Conservation (phyloP, 2,888 invertebrate species). For the Leptinotarsa tumamoca region DNA sequence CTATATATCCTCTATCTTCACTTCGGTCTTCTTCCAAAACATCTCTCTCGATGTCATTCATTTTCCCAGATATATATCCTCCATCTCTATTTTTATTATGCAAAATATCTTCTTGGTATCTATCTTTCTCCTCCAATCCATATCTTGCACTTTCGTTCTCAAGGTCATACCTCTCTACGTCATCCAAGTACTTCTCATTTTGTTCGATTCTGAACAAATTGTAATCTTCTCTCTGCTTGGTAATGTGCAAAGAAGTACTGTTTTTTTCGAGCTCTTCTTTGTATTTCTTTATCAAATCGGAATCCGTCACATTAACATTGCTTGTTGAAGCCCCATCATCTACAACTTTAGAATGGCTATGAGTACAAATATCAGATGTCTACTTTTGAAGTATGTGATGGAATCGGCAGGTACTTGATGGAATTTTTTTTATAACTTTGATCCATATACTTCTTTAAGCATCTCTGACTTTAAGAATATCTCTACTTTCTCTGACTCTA, state of each 20-base stretch:
- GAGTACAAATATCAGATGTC: too few species aligned
- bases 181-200: slow-evolving; percentile 32
- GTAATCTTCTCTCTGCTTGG: slow-evolving; percentile 46
- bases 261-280: slow-evolving; percentile 27
- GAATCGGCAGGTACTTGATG: too few species aligned
- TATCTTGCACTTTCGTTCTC: not conserved
- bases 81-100: not conserved
- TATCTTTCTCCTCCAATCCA: not conserved
- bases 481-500: too few species aligned
- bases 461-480: too few species aligned
- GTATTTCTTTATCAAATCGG: slow-evolving; percentile 24
- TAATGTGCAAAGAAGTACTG: slow-evolving; percentile 30
- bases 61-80: too few species aligned
- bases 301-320: slow-evolving; percentile 22
- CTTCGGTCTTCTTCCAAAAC: not conserved
- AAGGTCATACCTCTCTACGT: slow-evolving; percentile 35
- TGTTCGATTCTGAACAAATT: slow-evolving; percentile 40
- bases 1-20: too few species aligned
- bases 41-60: too few species aligned
- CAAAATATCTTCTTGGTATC: not conserved
- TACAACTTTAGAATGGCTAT: not conserved
- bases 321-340: slow-evolving; percentile 5
- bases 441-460: too few species aligned
- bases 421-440: too few species aligned
- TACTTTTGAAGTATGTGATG: too few species aligned